Evolutionary conservation across 2,113 vertebrate species (phyloP).

Genomic region (Dipodomys ordii): DNA sequence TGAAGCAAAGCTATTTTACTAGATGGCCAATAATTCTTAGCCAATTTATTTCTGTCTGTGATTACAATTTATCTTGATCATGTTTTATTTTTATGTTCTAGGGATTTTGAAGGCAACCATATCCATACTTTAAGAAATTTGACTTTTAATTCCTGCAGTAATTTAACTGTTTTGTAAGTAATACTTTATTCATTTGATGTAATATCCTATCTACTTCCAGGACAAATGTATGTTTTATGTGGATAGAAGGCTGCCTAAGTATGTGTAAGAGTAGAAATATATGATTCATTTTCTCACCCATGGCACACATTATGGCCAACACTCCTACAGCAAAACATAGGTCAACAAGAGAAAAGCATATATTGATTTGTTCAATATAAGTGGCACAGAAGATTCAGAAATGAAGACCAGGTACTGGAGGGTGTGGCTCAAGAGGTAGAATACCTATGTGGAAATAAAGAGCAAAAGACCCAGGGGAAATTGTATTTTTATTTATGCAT

Average conservation of each 20-base stretch:
- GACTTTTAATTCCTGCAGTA: constrained; percentile 94
- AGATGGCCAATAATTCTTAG: constrained; percentile 41
- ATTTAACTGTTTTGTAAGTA: constrained; percentile 97
- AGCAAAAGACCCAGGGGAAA: too few relatives aligned
- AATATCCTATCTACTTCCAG: constrained; percentile 47
- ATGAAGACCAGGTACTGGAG: neutral
- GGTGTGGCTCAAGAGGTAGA: too few relatives aligned
- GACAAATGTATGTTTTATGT: neutral
- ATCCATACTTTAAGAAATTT: constrained; percentile 93
- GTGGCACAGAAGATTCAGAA: neutral
- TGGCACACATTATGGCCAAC: neutral
- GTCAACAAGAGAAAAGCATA: neutral
- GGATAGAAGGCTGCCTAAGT: constrained; percentile 3
- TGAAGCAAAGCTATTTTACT: constrained; percentile 35
- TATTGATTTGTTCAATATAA: neutral
- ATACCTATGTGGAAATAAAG: too few relatives aligned
- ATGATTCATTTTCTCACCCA: neutral
- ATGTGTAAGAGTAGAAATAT: neutral
- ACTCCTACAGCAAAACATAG: neutral
- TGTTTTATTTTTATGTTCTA: constrained; percentile 83
- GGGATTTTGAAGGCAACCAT: constrained; percentile 96
- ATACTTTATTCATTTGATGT: constrained; percentile 87
- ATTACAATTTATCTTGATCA: constrained; percentile 59
- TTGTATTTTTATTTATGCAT: neutral
- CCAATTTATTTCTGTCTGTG: constrained; percentile 55